Base-by-base conservation (phyloP, 2,888 invertebrate species). In the Meloe dianella region DNA sequence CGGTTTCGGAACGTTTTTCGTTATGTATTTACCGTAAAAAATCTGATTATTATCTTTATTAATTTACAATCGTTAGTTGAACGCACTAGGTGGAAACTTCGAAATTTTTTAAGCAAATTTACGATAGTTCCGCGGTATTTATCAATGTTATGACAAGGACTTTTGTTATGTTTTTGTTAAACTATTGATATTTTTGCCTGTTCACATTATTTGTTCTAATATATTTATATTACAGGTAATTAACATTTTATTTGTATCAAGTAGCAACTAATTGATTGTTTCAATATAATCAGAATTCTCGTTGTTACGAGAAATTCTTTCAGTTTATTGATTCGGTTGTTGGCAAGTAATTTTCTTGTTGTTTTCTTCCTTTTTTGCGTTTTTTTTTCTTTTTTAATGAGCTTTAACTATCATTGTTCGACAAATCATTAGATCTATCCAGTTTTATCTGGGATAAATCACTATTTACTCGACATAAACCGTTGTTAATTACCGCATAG, bases 391-490 rank as follows among this genome's bases (percentile, higher is more conserved):
- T 7, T 32, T 17, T 7, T 1, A 30, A 22, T 14, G n/a, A 20
- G 20, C 30, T 24, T 27, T n/a, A 27, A 14, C 12, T n/a, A 47
- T 20, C 10, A 30, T 14, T 41, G 27, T 51, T 30, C 12, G 5
- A 38, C 24, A 56, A 24, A 29, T 41, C 32, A 60, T 57, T 56
- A 61, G 65, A 58, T 65, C 35, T 41, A 65, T 65, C 65, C 61
- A 65, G 65, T 65, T 65, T 61, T 51, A 61, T 65, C 65, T 61
- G 65, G 65, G 61, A 64, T 22, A 61, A 65, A 65, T 64, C 65
- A 60, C 17, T n/a, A 41, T 41, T n/a, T n/a, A 41, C 41, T 17
- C 17, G 41, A n/a, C 38, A 38, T 38, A 38, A 38, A 9, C 38
- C 1, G 14, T 14, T 38, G 14, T 38, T 38, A n/a, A 41, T 41